Evolutionary conservation across 2,113 vertebrate species (phyloP).

Genomic region (Parus major): DNA sequence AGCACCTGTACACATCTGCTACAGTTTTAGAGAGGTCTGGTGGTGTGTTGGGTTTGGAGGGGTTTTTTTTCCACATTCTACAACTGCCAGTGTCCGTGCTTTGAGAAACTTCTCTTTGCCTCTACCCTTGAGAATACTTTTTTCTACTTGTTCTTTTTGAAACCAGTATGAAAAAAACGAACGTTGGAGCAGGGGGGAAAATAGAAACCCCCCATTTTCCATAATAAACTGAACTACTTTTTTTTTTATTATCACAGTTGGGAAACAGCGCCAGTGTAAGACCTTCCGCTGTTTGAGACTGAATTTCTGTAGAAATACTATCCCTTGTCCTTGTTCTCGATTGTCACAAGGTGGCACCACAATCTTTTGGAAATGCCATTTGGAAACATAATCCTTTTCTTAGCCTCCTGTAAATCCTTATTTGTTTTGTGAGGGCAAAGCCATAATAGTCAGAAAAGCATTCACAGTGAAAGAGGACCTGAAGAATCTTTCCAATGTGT

Average conservation of each 20-base stretch:
- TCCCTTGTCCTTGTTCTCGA: not conserved
- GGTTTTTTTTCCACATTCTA: not conserved
- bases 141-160: not conserved
- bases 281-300: accelerated
- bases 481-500: accelerated
- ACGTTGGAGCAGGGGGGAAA: accelerated
- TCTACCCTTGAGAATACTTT: not conserved
- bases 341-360: conserved; percentile 21
- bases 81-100: accelerated
- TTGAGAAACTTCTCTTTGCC: not conserved
- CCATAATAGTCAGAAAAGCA: not conserved
- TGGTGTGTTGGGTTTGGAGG: too few species aligned
- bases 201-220: accelerated
- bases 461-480: not conserved
- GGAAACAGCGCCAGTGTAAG: accelerated
- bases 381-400: not conserved
- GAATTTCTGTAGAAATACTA: not conserved
- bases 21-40: accelerated
- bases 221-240: not conserved
- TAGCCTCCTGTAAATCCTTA: accelerated
- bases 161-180: accelerated
- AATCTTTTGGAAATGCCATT: not conserved
- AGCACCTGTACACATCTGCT: accelerated
- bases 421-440: not conserved
- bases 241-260: not conserved